Percentiles rank a stretch among this genome's conserved stretches.
phyloP scores from a whole-genome alignment of 2,888 invertebrate genomes.

The Melangyna quadrimaculata region DNA sequence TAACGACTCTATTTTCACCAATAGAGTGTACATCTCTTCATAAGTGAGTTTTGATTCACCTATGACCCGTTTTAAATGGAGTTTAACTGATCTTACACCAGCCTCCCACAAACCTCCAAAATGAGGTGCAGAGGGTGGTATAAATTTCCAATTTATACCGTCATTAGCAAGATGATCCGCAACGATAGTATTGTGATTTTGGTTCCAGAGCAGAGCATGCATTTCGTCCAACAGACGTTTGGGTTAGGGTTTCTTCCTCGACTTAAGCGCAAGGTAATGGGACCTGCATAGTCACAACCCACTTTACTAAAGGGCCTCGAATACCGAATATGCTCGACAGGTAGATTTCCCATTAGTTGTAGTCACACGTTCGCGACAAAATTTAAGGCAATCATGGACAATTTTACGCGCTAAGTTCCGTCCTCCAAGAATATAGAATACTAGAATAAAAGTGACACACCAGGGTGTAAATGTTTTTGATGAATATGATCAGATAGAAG shows the following conservation, averaged over 20 bases:
- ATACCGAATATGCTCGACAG: conserved; percentile 19
- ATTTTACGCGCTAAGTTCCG: conserved; percentile 22
- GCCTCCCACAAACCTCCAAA: neutral
- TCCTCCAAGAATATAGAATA: conserved; percentile 20
- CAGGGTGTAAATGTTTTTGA: conserved; percentile 5
- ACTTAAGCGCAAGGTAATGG: neutral
- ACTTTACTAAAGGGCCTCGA: conserved; percentile 41
- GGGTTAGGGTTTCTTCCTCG: conserved; percentile 9
- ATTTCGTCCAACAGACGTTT: too few species aligned
- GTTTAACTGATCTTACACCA: neutral
- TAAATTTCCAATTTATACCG: neutral
- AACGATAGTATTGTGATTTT: too few species aligned
- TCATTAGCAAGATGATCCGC: too few species aligned
- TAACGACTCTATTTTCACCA: conserved; percentile 40
- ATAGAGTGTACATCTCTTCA: conserved; percentile 50
- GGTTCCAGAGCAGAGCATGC: too few species aligned
- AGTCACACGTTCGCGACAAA: conserved; percentile 21
- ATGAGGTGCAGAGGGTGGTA: neutral
- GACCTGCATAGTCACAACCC: conserved; percentile 32
- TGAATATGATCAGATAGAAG: neutral
- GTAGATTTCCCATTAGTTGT: conserved; percentile 39
- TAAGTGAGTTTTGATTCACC: neutral
- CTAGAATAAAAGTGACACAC: neutral
- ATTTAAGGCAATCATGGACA: conserved; percentile 35
- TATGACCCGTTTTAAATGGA: neutral